Conservation (phyloP, 2,888 invertebrate species). For the Nematopogon swammerdamellus region DNA sequence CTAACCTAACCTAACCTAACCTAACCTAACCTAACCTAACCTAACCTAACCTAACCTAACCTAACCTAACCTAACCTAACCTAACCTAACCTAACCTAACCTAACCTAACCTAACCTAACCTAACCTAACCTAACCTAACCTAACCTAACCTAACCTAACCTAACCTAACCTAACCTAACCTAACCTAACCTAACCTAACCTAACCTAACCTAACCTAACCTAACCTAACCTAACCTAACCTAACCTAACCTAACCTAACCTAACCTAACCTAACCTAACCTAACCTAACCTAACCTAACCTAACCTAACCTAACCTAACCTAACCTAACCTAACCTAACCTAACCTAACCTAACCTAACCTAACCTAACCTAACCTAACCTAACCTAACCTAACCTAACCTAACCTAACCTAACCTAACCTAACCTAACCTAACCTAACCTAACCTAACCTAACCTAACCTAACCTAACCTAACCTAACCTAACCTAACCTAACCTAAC, state of each 20-base stretch:
- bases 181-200: slow-evolving; percentile 1
- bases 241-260: slow-evolving; percentile 10
- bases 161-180: not conserved
- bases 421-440: slow-evolving; percentile 2
- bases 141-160: slow-evolving; percentile 1
- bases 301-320: slow-evolving; percentile 5
- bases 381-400: slow-evolving; percentile 4
- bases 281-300: slow-evolving; percentile 9
- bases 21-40: too few relatives aligned
- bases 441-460: slow-evolving; percentile 5
- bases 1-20: too few relatives aligned
- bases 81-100: too few relatives aligned
- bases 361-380: slow-evolving; percentile 8
- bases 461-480: slow-evolving; percentile 6
- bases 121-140: not conserved
- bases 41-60: too few relatives aligned
- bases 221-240: not conserved
- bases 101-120: too few relatives aligned
- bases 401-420: slow-evolving; percentile 2
- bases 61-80: too few relatives aligned
- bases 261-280: slow-evolving; percentile 9
- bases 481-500: slow-evolving; percentile 6
- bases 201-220: not conserved
- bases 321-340: slow-evolving; percentile 7
- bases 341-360: slow-evolving; percentile 8